Conservation (phyloP, 2,888 invertebrate genomes). For the Scaptomyza parva region DNA sequence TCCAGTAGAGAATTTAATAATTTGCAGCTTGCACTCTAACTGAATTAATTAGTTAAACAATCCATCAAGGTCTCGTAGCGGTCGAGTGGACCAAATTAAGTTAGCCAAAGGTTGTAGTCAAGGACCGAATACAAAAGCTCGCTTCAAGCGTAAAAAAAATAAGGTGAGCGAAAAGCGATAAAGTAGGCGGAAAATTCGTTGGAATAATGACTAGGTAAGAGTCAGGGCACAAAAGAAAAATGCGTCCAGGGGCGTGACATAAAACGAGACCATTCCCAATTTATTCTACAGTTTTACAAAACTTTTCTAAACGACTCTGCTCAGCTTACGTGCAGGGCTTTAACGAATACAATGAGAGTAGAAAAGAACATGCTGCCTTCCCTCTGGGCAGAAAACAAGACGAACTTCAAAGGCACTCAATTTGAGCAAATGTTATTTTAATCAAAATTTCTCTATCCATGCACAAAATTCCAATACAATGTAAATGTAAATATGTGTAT, state of each 20-base stretch:
- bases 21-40: slow-evolving; percentile 46
- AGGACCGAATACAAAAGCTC: slow-evolving; percentile 11
- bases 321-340: slow-evolving; percentile 1
- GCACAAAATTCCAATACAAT: slow-evolving; percentile 28
- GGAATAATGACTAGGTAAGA: neutral
- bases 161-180: slow-evolving; percentile 30
- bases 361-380: neutral
- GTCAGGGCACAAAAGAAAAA: slow-evolving; percentile 3
- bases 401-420: slow-evolving; percentile 61
- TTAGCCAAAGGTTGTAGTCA: slow-evolving; percentile 19
- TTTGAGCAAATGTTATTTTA: slow-evolving; percentile 43
- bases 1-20: slow-evolving; percentile 53
- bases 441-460: slow-evolving; percentile 49
- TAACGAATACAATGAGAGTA: neutral
- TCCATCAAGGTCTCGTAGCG: slow-evolving; percentile 53
- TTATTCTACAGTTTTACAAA: slow-evolving; percentile 9
- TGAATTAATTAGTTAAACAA: slow-evolving; percentile 69
- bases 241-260: slow-evolving; percentile 18
- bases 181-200: slow-evolving; percentile 14
- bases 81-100: slow-evolving; percentile 45
- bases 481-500: neutral
- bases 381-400: neutral
- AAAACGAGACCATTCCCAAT: slow-evolving; percentile 28
- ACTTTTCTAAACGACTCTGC: neutral
- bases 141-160: neutral